phyloP scores from a whole-genome alignment of 64 coral and sea anemone genomes.

The Montipora cactus region DNA sequence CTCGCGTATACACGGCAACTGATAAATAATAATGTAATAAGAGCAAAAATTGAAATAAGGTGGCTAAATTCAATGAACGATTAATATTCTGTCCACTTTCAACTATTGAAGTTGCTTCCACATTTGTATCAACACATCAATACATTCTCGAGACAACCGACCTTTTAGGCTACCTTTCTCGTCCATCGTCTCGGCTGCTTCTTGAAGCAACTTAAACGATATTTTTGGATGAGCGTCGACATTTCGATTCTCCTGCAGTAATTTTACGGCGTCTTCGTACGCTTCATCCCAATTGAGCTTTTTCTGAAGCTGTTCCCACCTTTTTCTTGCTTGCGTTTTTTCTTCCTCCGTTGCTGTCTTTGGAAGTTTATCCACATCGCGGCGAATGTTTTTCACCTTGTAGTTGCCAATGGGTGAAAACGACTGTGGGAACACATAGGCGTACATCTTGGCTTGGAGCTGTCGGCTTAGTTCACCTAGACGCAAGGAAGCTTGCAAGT shows the following conservation, averaged over 20 bases:
- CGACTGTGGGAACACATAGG: constrained; percentile 39
- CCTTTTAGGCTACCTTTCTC: constrained; percentile 31
- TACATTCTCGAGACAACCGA: constrained; percentile 33
- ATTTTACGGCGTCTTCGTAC: constrained; percentile 47
- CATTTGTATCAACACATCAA: constrained; percentile 31
- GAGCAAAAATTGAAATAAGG: too few relatives aligned
- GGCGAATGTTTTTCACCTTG: constrained; percentile 42
- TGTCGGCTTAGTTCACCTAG: constrained; percentile 53
- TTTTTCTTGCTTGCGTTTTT: constrained; percentile 2
- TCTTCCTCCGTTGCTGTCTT: constrained; percentile 36
- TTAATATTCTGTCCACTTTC: background rate
- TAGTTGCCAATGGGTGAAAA: constrained; percentile 40
- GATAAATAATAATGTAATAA: too few relatives aligned
- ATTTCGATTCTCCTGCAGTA: constrained; percentile 38
- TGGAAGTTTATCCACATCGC: constrained; percentile 36
- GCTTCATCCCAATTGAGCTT: constrained; percentile 37
- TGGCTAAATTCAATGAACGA: too few relatives aligned
- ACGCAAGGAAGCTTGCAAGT: constrained; percentile 7
- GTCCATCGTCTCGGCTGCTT: constrained; percentile 14
- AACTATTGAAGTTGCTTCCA: constrained; percentile 13
- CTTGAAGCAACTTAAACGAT: background rate
- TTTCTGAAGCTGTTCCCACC: constrained; percentile 14
- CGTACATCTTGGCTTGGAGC: constrained; percentile 51
- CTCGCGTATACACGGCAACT: too few relatives aligned
- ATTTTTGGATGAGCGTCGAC: constrained; percentile 33